Evolutionary conservation across 92 coral and sea anemone genomes (phyloP).

Genomic region (Ricordea florida): DNA sequence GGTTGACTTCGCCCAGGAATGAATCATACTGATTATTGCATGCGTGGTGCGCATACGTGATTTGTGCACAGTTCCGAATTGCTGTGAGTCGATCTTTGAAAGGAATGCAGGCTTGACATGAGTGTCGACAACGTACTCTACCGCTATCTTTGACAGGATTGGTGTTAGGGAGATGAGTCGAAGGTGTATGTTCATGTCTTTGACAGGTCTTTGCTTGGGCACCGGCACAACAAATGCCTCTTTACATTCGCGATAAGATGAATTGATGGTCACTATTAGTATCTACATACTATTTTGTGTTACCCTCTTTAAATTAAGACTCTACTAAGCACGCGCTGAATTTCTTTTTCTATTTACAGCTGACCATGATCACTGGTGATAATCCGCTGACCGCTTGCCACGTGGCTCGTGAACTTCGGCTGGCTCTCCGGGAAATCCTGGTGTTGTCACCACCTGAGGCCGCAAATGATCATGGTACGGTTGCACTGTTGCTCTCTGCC

Average conservation of each 20-base stretch:
- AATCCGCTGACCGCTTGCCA: constrained; percentile 99
- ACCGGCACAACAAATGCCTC: constrained; percentile 21
- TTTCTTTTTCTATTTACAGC: constrained; percentile 33
- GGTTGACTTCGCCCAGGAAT: constrained; percentile 17
- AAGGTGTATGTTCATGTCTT: constrained; percentile 24
- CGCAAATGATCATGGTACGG: constrained; percentile 64
- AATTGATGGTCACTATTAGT: too few relatives aligned
- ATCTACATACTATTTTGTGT: not conserved
- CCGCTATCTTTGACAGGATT: constrained; percentile 11
- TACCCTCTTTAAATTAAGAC: not conserved
- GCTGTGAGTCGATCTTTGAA: too few relatives aligned
- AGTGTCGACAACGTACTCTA: not conserved
- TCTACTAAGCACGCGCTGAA: not conserved
- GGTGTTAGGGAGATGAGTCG: too few relatives aligned
- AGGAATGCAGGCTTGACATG: constrained; percentile 12
- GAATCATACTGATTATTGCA: too few relatives aligned
- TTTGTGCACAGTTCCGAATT: too few relatives aligned
- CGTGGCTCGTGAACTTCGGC: constrained; percentile 92
- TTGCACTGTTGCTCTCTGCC: too few relatives aligned
- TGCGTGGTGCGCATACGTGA: too few relatives aligned
- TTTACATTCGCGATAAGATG: too few relatives aligned
- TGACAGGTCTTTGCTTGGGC: constrained; percentile 15
- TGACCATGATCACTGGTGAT: constrained; percentile 98
- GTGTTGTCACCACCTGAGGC: constrained; percentile 72
- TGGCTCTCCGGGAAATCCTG: constrained; percentile 79